phyloP scores from a whole-genome alignment of 2,113 vertebrate species.

The Theristicus caerulescens region DNA sequence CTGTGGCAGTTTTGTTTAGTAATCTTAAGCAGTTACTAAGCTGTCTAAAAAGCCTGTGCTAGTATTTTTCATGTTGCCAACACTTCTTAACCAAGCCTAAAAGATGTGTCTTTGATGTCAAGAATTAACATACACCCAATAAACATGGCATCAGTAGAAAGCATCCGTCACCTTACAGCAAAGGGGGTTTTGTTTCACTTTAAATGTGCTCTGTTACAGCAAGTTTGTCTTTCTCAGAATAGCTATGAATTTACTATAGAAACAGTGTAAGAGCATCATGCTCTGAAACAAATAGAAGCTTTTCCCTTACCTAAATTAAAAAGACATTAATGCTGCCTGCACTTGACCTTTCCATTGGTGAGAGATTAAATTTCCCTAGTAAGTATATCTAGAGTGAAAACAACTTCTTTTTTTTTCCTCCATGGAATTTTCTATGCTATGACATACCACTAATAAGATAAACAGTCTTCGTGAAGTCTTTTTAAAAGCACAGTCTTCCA shows the following conservation, averaged over 20 bases:
- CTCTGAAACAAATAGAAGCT: background rate
- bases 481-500: background rate
- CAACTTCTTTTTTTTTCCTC: fast-evolving
- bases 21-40: background rate
- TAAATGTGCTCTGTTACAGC: background rate
- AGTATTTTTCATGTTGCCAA: background rate
- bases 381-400: background rate
- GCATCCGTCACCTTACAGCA: background rate
- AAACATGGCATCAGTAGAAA: background rate
- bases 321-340: background rate
- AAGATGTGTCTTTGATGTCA: background rate
- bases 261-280: background rate
- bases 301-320: background rate
- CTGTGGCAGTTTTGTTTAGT: background rate
- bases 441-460: background rate
- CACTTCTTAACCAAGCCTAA: background rate
- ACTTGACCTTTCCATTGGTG: background rate
- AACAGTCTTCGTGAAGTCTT: background rate
- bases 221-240: constrained; percentile 41
- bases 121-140: background rate
- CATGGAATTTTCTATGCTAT: background rate
- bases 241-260: constrained; percentile 19
- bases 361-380: background rate
- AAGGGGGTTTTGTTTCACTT: constrained; percentile 3
- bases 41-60: background rate